These are phyloP conservation scores for Coptodon rendalli DNA, from an alignment of 2,113 vertebrate genomes.

Conservation along the genomic window DNA sequence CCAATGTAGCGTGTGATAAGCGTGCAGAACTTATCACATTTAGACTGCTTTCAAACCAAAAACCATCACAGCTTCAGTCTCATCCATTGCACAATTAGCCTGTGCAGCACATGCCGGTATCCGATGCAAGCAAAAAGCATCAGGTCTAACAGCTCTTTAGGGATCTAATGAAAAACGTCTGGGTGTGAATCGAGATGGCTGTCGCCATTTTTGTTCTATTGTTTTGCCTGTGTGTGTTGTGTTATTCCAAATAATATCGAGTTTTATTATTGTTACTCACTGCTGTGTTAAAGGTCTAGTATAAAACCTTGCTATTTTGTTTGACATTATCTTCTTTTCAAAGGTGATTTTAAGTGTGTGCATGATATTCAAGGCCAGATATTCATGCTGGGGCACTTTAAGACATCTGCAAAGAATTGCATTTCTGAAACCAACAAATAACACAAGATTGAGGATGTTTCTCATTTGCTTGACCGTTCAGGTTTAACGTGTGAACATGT, in stretches of 20 bases:
- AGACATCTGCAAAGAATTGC: not conserved
- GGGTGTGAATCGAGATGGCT: not conserved
- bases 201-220: not conserved
- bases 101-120: not conserved
- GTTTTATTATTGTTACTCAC: not conserved
- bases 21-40: not conserved
- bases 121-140: not conserved
- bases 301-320: not conserved
- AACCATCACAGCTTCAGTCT: not conserved
- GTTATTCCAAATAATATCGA: slow-evolving; percentile 4
- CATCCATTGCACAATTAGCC: not conserved
- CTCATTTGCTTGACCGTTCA: not conserved
- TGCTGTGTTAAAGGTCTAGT: not conserved
- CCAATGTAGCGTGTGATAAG: slow-evolving; percentile 10
- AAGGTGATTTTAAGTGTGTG: not conserved
- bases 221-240: not conserved
- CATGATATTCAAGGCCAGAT: not conserved
- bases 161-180: not conserved
- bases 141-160: not conserved
- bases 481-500: not conserved
- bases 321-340: not conserved
- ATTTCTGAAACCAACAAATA: not conserved
- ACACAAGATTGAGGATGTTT: not conserved
- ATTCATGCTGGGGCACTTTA: not conserved
- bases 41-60: slow-evolving; percentile 15